Evolutionary conservation across 1,140 invertebrate species (phyloP).

Genomic region (Manduca sexta): DNA sequence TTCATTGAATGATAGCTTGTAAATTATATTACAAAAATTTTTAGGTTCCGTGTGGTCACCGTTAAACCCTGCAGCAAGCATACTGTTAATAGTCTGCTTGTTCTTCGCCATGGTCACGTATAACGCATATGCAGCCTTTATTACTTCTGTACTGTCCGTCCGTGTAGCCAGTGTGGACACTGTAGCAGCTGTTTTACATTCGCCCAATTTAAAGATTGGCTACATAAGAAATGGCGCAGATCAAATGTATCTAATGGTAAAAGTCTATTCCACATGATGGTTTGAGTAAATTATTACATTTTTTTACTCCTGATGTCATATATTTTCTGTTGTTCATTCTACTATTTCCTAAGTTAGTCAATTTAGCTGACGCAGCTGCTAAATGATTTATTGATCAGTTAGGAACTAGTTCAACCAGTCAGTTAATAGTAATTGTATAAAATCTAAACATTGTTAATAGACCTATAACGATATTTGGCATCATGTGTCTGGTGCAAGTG

Average conservation of each 20-base stretch:
- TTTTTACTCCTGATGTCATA: no score
- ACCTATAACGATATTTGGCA: no score
- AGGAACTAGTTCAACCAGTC: no score
- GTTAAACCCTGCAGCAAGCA: slow-evolving; percentile 72
- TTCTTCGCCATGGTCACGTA: slow-evolving; percentile 76
- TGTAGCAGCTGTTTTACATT: slow-evolving; percentile 74
- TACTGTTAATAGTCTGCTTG: slow-evolving; percentile 74
- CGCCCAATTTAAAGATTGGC: slow-evolving; percentile 74
- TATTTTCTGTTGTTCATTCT: no score
- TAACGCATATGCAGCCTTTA: slow-evolving; percentile 77
- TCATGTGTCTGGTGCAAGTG: no score
- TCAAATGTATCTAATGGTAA: slow-evolving; percentile 70
- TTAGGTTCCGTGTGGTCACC: slow-evolving; percentile 76
- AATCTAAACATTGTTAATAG: no score
- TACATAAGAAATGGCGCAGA: slow-evolving; percentile 73
- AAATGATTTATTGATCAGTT: no score
- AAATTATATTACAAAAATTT: slow-evolving; percentile 14
- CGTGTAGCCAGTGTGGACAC: slow-evolving; percentile 74
- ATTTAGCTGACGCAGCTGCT: no score
- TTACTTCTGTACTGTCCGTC: slow-evolving; percentile 78
- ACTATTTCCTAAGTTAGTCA: no score
- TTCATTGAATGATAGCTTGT: no score
- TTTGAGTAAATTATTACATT: no score
- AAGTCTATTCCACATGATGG: not conserved
- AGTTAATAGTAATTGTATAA: no score